phyloP scores from a whole-genome alignment of 1,140 invertebrate species.

The Odontomachus brunneus region DNA sequence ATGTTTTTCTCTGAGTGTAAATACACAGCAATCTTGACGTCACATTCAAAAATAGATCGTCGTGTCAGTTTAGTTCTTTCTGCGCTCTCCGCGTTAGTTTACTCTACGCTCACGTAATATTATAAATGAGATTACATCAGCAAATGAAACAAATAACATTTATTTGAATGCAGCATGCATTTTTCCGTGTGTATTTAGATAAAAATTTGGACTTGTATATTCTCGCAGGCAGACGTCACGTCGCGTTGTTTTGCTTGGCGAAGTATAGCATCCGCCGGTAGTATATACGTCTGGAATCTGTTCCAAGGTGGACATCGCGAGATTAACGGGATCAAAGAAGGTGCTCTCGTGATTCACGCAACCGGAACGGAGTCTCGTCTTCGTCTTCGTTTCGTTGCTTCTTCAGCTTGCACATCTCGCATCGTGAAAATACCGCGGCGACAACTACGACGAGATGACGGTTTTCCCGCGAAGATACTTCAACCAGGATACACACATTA shows the following conservation, averaged over 20 bases:
- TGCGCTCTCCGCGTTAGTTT: no score
- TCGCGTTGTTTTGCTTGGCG: slow-evolving; percentile 28
- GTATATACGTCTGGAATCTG: slow-evolving; percentile 55
- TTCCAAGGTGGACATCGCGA: slow-evolving; percentile 47
- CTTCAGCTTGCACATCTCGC: not conserved
- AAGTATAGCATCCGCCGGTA: not conserved
- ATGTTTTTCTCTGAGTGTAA: no score
- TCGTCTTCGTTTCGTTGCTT: slow-evolving; percentile 1
- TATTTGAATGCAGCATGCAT: no score
- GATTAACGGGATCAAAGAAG: slow-evolving; percentile 61
- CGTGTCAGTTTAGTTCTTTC: no score
- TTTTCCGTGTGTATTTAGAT: no score
- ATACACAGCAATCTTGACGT: no score
- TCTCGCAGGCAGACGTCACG: no score
- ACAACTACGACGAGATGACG: slow-evolving; percentile 7
- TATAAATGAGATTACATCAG: no score
- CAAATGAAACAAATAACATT: no score
- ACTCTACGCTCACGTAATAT: no score
- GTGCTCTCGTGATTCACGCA: slow-evolving; percentile 18
- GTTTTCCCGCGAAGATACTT: not conserved
- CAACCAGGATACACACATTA: not conserved
- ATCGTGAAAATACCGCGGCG: slow-evolving; percentile 13
- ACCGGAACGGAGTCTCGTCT: not conserved
- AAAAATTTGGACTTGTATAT: no score
- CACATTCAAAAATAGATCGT: no score